phyloP scores from a whole-genome alignment of 2,797 vertebrate species.

The Thunnus albacares region DNA sequence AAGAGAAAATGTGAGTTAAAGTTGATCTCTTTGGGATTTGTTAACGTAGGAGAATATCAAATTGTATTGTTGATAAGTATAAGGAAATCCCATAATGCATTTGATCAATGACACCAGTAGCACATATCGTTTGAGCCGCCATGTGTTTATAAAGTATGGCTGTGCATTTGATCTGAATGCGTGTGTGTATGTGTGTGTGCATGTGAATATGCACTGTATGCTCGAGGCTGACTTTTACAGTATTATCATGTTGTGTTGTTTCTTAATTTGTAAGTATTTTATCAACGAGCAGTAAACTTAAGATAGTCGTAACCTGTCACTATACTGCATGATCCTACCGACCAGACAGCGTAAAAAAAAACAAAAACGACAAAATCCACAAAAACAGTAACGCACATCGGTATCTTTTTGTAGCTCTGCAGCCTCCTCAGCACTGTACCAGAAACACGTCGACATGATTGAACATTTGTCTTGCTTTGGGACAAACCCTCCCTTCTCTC shows the following conservation, averaged over 20 bases:
- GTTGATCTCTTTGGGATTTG: constrained; percentile 38
- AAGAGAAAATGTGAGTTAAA: constrained; percentile 16
- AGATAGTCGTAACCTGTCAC: constrained; percentile 72
- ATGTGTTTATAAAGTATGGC: constrained; percentile 70
- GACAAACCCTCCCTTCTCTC: constrained; percentile 22
- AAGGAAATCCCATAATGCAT: constrained; percentile 68
- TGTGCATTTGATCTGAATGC: constrained; percentile 66
- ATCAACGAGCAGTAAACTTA: constrained; percentile 74
- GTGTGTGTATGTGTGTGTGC: constrained; percentile 60
- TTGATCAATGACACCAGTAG: constrained; percentile 76
- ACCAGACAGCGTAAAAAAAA: constrained; percentile 28
- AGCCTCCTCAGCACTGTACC: constrained; percentile 58
- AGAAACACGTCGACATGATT: constrained; percentile 35
- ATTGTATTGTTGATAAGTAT: constrained; percentile 43
- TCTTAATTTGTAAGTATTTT: constrained; percentile 81
- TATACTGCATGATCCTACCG: constrained; percentile 77
- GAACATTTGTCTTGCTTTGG: constrained; percentile 52
- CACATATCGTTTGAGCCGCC: constrained; percentile 78
- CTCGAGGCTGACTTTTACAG: constrained; percentile 81
- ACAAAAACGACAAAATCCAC: constrained; percentile 26
- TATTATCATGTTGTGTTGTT: constrained; percentile 84
- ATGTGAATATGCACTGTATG: constrained; percentile 70
- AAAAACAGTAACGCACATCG: constrained; percentile 47
- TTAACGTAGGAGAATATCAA: constrained; percentile 37
- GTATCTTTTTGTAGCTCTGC: constrained; percentile 68